Conservation (phyloP, 1,140 invertebrate genomes). For the Leguminivora glycinivorella region DNA sequence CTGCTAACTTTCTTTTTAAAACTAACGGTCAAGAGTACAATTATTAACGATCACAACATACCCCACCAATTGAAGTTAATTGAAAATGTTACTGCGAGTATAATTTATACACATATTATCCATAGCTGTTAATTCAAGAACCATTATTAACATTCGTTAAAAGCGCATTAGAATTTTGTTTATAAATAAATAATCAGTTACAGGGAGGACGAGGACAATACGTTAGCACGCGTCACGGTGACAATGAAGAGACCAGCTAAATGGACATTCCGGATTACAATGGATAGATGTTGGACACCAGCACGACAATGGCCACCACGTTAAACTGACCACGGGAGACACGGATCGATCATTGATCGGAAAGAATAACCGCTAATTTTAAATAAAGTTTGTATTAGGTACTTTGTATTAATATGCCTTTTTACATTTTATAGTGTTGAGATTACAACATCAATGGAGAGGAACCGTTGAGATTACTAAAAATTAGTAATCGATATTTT, state of each 20-base stretch:
- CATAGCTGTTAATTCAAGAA: slow-evolving; percentile 16
- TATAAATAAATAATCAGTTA: slow-evolving; percentile 42
- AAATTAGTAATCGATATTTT: neutral
- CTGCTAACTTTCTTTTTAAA: neutral
- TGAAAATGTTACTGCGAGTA: neutral
- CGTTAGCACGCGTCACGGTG: slow-evolving; percentile 35
- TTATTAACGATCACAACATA: neutral
- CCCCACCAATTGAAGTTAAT: slow-evolving; percentile 6
- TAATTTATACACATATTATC: slow-evolving; percentile 5
- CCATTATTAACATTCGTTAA: slow-evolving; percentile 39
- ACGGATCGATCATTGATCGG: slow-evolving; percentile 53
- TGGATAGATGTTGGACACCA: slow-evolving; percentile 31
- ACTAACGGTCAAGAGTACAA: neutral
- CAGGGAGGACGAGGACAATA: slow-evolving; percentile 32
- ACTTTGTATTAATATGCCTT: slow-evolving; percentile 35
- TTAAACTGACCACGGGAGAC: slow-evolving; percentile 51
- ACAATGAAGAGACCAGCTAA: slow-evolving; percentile 35
- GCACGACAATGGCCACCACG: slow-evolving; percentile 51
- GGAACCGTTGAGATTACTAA: neutral
- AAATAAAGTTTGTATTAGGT: slow-evolving; percentile 37
- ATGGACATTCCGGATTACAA: slow-evolving; percentile 34
- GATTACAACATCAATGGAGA: neutral
- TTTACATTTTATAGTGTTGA: slow-evolving; percentile 27
- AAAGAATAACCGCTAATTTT: slow-evolving; percentile 64
- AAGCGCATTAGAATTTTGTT: slow-evolving; percentile 42